Conservation (phyloP, 2,888 invertebrate species). For the Halictus quadricinctus region DNA sequence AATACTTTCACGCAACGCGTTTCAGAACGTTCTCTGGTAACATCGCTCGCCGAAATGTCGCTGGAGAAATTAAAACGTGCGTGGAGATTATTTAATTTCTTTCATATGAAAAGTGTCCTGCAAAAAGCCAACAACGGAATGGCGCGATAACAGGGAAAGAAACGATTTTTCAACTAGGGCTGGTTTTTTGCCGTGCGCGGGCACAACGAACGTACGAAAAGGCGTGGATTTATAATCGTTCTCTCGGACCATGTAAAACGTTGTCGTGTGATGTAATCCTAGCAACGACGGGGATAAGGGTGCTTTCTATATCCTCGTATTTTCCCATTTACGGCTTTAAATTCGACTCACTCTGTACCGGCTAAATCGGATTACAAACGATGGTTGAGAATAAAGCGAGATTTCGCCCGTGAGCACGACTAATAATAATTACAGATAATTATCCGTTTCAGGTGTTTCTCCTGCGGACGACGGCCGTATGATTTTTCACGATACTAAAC, state of each 20-base stretch:
- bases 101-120: neutral
- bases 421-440: conserved; percentile 63
- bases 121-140: neutral
- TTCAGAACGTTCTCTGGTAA: neutral
- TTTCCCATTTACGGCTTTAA: conserved; percentile 59
- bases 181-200: neutral
- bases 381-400: conserved; percentile 33
- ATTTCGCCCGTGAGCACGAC: conserved; percentile 50
- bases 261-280: conserved; percentile 38
- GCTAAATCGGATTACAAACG: conserved; percentile 50
- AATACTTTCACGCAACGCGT: neutral
- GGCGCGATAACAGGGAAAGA: neutral
- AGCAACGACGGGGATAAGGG: conserved; percentile 39
- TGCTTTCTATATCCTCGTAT: conserved; percentile 40
- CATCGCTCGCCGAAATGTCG: neutral
- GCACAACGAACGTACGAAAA: conserved; percentile 3
- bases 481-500: neutral
- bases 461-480: neutral
- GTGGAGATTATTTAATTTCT: neutral
- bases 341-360: conserved; percentile 44
- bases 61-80: neutral
- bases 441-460: conserved; percentile 46
- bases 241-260: conserved; percentile 41
- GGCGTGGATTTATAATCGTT: conserved; percentile 42
- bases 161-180: neutral